phyloP scores from a whole-genome alignment of 2,888 invertebrate genomes.

The Epistrophella euchroma region DNA sequence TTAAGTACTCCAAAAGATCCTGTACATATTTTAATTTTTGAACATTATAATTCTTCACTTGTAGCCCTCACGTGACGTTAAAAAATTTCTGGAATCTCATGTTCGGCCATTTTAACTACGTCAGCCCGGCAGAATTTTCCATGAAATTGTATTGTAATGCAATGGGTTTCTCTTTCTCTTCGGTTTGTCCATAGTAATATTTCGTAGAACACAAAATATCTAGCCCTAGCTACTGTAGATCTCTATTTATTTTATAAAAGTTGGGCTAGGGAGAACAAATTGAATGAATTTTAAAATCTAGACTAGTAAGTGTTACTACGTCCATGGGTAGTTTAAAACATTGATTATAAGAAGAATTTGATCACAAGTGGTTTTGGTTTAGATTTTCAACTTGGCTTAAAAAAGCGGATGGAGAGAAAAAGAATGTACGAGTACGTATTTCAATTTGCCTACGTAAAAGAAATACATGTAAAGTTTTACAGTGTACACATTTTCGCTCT shows the following conservation, averaged over 20 bases:
- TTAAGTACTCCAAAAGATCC: background rate
- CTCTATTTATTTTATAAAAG: background rate
- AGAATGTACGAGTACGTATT: background rate
- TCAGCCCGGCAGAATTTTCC: conserved; percentile 27
- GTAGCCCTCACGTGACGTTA: conserved; percentile 50
- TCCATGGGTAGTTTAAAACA: background rate
- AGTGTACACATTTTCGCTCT: background rate
- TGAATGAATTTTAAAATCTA: background rate
- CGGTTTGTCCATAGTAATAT: background rate
- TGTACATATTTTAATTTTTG: background rate
- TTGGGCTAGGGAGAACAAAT: background rate
- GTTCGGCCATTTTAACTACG: conserved; percentile 67
- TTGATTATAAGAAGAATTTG: background rate
- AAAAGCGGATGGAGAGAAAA: background rate
- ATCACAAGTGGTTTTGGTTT: background rate
- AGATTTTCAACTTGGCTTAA: background rate
- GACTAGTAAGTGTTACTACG: too few species aligned
- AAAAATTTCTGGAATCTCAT: conserved; percentile 14
- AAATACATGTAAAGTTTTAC: background rate
- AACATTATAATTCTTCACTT: background rate
- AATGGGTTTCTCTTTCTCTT: background rate
- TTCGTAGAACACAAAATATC: background rate
- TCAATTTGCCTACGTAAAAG: conserved; percentile 11
- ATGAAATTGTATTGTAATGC: background rate
- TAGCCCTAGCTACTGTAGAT: background rate